Percentiles rank a stretch among this genome's conserved stretches.
Evolutionary conservation across 2,113 vertebrate species (phyloP).

Genomic region (Petromus typicus): DNA sequence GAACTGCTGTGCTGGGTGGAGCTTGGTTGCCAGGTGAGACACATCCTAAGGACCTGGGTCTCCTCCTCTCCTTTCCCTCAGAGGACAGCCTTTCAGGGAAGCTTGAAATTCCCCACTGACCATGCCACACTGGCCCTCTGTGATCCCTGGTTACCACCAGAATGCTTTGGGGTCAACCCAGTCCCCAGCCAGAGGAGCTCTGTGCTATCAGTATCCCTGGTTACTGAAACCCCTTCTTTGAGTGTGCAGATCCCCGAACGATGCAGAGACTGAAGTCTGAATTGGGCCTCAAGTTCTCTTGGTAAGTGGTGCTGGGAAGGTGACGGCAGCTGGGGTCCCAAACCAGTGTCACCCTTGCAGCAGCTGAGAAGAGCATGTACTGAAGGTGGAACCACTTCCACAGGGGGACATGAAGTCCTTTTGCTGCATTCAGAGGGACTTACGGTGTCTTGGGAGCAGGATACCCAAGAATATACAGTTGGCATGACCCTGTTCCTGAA

Average conservation of each 20-base stretch:
- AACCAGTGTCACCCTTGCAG: constrained; percentile 31
- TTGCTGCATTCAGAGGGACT: constrained; percentile 2
- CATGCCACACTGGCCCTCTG: background rate
- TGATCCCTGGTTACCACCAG: background rate
- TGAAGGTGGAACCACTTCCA: constrained; percentile 48
- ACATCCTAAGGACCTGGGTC: background rate
- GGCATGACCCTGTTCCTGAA: background rate
- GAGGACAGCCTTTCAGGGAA: background rate
- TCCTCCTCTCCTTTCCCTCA: background rate
- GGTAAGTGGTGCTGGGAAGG: constrained; percentile 56
- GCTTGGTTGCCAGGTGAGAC: background rate
- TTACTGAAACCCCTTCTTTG: background rate
- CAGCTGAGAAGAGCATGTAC: constrained; percentile 12
- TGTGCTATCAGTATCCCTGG: background rate
- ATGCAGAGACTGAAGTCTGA: background rate
- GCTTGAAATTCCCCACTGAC: background rate
- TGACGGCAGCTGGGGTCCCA: constrained; percentile 10
- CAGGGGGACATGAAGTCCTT: constrained; percentile 27
- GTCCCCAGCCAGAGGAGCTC: background rate
- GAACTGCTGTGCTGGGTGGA: background rate
- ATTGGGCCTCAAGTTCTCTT: constrained; percentile 36
- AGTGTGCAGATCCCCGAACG: constrained; percentile 7
- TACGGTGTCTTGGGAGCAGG: background rate
- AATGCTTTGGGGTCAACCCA: background rate
- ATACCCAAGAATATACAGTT: background rate